Base-by-base conservation (phyloP, 2,888 invertebrate species). In the Athalia rosae region DNA sequence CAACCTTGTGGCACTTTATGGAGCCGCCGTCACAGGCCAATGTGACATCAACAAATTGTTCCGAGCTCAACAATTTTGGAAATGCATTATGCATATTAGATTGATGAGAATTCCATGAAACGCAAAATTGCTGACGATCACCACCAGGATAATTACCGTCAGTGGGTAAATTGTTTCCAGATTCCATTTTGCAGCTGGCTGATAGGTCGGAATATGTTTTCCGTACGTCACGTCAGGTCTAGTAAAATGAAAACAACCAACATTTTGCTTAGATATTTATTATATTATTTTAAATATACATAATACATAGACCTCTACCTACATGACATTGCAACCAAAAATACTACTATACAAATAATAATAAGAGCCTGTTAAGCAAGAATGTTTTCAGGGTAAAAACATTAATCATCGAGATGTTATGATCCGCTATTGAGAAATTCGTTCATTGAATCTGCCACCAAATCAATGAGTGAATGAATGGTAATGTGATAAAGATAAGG, bases 41-140 rank as follows among this genome's bases (percentile, higher is more conserved):
- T 2, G 97, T 97, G 69, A 96, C 96, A 90, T 97, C 97, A 2
- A 96, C 96, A 89, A 97, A 96, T 89, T 95, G 94, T 88, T 95
- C 95, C 7, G 94, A 94, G 56, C 94, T 93, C 15, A 95, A 92
- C 59, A 95, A 91, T 69, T 94, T 94, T 3, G 95, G 95, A 88
- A 95, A 95, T 76, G 95, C 95, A 82, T 94, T 93, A 87, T 94
- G 95, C 90, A 96, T 92, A 87, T 95, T 95, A 4, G 94, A 93
- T 86, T 95, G 95, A 89, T 95, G 95, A 77, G 95, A 95, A 89
- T 95, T 95, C 96, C 96, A 96, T 81, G 95, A 92, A 66, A 96
- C 95, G 87, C 95, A 95, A 84, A 95, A 95, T 89, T 95, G 94
- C 77, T 89, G 89, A 28, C 88, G 87, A 77, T 88, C 87, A 2